Conservation (phyloP, 2,888 invertebrate genomes). For the Orchesella flavescens region DNA sequence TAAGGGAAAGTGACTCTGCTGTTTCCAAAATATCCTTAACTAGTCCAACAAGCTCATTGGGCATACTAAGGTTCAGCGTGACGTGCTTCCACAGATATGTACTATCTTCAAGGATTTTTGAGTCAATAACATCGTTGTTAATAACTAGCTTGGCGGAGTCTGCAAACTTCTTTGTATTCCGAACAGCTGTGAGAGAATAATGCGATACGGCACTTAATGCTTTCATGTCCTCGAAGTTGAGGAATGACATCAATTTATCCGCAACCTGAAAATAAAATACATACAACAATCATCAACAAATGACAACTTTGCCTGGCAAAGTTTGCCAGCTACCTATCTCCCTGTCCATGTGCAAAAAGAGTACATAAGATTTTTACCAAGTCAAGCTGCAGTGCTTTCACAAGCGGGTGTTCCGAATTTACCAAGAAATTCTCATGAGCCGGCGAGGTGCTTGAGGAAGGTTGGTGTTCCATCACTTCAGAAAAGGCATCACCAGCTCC, state of each 20-base stretch:
- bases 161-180: constrained; percentile 32
- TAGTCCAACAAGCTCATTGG: constrained; percentile 26
- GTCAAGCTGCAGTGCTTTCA: constrained; percentile 20
- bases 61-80: constrained; percentile 39
- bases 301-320: neutral
- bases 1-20: constrained; percentile 16
- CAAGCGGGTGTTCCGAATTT: constrained; percentile 21
- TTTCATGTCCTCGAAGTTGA: constrained; percentile 60
- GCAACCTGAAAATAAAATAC: constrained; percentile 41
- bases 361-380: constrained; percentile 26
- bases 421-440: neutral
- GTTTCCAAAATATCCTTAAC: constrained; percentile 38
- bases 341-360: too few species aligned
- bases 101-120: constrained; percentile 25
- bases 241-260: constrained; percentile 21
- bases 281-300: neutral
- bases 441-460: too few species aligned
- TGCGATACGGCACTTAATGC: constrained; percentile 19
- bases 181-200: constrained; percentile 24
- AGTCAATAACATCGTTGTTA: constrained; percentile 16
- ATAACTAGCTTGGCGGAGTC: constrained; percentile 37
- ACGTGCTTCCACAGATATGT: constrained; percentile 44
- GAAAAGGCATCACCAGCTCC: neutral
- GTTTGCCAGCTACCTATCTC: too few species aligned
- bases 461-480: too few species aligned